A percentile compares a stretch with the other conserved stretches of the same genome.
These are phyloP conservation scores for Pararge aegeria DNA, from an alignment of 1,140 invertebrate genomes.

Conservation along the genomic window DNA sequence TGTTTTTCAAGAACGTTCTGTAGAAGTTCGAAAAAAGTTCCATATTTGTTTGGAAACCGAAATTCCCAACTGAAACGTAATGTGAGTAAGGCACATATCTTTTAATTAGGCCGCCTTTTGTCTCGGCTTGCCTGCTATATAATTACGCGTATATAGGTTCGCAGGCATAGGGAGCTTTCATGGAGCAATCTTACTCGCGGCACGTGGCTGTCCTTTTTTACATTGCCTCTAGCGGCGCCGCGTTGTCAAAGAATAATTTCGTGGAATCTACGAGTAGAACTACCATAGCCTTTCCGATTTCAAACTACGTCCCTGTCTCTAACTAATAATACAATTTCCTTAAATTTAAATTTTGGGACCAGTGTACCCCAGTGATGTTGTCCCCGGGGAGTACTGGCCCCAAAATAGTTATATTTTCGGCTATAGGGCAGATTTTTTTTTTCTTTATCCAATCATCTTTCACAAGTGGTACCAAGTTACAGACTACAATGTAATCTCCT, in stretches of 20 bases:
- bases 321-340: too few relatives aligned
- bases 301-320: too few relatives aligned
- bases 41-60: neutral
- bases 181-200: constrained; percentile 60
- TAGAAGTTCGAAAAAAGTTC: too few relatives aligned
- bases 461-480: too few relatives aligned
- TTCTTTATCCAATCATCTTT: too few relatives aligned
- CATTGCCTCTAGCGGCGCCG: constrained; percentile 43
- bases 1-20: too few relatives aligned
- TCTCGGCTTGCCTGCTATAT: constrained; percentile 18
- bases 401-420: too few relatives aligned
- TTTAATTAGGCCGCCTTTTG: constrained; percentile 31
- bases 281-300: neutral
- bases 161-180: constrained; percentile 41
- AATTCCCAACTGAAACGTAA: neutral
- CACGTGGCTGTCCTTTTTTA: constrained; percentile 62
- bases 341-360: too few relatives aligned
- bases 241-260: constrained; percentile 41
- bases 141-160: constrained; percentile 24
- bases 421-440: too few relatives aligned
- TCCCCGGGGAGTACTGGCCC: too few relatives aligned
- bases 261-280: neutral
- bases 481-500: too few relatives aligned
- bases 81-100: constrained; percentile 16
- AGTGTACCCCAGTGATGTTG: too few relatives aligned